Base-by-base conservation (phyloP, 2,888 invertebrate species). In the Scaptomyza cyrtandrae region DNA sequence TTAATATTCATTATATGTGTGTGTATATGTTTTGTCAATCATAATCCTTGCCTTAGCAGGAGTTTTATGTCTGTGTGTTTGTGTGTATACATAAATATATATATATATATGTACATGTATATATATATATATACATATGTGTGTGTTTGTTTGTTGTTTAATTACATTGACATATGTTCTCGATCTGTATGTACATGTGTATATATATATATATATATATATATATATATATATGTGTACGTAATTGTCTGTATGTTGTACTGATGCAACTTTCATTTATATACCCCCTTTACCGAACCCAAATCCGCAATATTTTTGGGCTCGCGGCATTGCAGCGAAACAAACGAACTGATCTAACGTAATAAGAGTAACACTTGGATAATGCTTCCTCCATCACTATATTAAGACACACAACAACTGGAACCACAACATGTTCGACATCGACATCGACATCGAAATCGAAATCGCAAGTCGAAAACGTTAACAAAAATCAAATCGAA, bases 281-380 rank as follows among this genome's bases (percentile, higher is more conserved):
- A 75, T 68, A 75, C 71, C 63, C 71, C 60, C 68, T 61, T 56
- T 52, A 62, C 62, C 61, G 33, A 58, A 48, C 11, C 62, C 71
- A 60, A 60, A 35, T 67, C 62, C 49, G 62, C 45, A 75, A 57
- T 58, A 44, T 75, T 78, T 55, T 72, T 80, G 76, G 74, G 80
- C 67, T 80, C 81, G 79, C 81, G 86, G 81, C 86, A 83, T 83
- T 86, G 78, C 84, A 83, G 83, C 83, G 80, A 80, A 77, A 62
- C 62, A 73, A 76, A 66, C 77, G 81, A 83, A 85, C 80, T 79
- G 82, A 85, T 69, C 61, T 74, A 63, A 56, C 57, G n/a, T 65
- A 75, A 67, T 57, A 64, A 73, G 60, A 70, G 48, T 71, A 75
- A 75, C 63, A 58, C 57, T 55, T 67, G 75, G 72, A 76, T 56